Evolutionary conservation across 2,888 invertebrate species (phyloP), one percentile per base, ranked within the genome.

Genomic region (Odontocerum albicorne): DNA sequence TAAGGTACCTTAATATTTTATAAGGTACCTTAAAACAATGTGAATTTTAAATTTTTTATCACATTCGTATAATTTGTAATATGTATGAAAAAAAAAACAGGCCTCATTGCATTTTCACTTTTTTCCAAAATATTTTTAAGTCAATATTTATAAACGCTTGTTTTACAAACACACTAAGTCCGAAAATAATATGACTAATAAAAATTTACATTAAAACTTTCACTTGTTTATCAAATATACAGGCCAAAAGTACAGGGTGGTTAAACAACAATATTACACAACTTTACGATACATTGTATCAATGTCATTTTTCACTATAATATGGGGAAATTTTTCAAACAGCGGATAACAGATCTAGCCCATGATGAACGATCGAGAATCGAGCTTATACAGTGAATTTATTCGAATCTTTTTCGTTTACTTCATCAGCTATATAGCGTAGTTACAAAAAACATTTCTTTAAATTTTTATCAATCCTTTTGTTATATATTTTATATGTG

Each of bases 341-440:
- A 79, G 78, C 77, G 78, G 77, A 77, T 77, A 77, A 78, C 77
- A 75, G 75, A 77, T 67, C 75, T 75, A 76, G 74, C 74, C 50
- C 53, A 13, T 1, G 16, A 39, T 35, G 54, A 49, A 52, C 43
- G 54, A 22, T 45, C 42, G 52, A 15, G 31, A 35, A 33, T 39
- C 49, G 44, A 55, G n/a, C n/a, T n/a, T n/a, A n/a, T n/a, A 35
- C 44, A 15, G 39, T 12, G 40, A 21, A 27, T 42, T 6, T 15
- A 39, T 43, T 35, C 20, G 44, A 36, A 36, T 22, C 31, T 10
- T 49, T 38, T 12, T 13, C n/a, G 38, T 22, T 35, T 36, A 2
- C n/a, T 22, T n/a, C 20, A 21, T 47, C 35, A 20, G 12, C 22
- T 22, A 12, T 21, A n/a, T n/a, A n/a, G n/a, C n/a, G n/a, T n/a